Percentiles rank a stretch among this genome's conserved stretches.
These are phyloP conservation scores for Ophioderma brevispina DNA, from an alignment of 35 echinoderm and acorn worm species.

Conservation along the genomic window DNA sequence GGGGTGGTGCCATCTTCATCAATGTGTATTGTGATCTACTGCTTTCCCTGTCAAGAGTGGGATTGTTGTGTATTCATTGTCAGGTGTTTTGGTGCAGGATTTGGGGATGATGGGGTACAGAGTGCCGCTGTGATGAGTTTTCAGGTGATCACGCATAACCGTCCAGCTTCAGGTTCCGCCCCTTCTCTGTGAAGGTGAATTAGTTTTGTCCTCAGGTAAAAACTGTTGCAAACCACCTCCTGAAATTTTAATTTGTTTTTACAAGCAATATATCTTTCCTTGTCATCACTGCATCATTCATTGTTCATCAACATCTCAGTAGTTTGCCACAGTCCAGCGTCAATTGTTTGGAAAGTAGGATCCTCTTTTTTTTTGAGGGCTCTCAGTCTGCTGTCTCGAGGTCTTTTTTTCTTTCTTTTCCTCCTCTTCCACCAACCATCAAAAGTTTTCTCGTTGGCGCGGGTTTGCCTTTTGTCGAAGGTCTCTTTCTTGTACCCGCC, in stretches of 20 bases:
- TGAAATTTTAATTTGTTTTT: conserved; percentile 40
- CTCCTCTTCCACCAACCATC: neutral
- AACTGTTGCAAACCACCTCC: neutral
- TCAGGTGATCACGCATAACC: neutral
- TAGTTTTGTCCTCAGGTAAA: conserved; percentile 20
- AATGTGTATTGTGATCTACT: neutral
- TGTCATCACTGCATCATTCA: conserved; percentile 22
- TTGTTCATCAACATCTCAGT: neutral
- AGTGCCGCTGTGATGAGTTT: neutral
- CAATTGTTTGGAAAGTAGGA: neutral
- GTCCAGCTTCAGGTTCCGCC: neutral
- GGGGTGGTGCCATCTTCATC: no score
- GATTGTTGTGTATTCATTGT: neutral
- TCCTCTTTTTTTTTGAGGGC: neutral
- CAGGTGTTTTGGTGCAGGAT: neutral
- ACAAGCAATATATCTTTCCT: conserved; percentile 28
- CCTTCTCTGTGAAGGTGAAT: conserved; percentile 19
- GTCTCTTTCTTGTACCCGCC: neutral
- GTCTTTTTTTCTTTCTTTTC: neutral
- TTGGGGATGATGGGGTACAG: neutral
- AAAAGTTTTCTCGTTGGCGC: neutral
- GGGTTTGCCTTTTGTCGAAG: neutral
- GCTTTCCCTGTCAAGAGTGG: neutral
- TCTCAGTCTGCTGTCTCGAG: neutral
- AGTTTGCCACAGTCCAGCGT: neutral